These are phyloP conservation scores for Xiphias gladius DNA, from an alignment of 2,113 vertebrate species.

Conservation along the genomic window DNA sequence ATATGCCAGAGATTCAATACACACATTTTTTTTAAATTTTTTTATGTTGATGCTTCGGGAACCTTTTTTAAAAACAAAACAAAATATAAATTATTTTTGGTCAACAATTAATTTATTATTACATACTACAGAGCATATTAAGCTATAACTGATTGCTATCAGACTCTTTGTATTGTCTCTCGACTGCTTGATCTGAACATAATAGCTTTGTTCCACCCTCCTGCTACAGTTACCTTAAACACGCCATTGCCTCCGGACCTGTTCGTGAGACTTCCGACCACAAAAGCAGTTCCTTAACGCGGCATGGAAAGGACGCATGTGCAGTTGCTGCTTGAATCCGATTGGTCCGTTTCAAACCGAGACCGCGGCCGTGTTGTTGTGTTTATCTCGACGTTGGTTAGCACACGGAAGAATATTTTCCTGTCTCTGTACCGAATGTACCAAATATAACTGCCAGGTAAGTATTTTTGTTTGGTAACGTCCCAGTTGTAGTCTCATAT, in stretches of 20 bases:
- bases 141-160: too few relatives aligned
- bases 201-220: background rate
- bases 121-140: too few relatives aligned
- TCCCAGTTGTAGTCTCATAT: rapidly evolving
- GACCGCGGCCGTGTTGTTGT: slow-evolving; percentile 54
- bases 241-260: background rate
- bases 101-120: too few relatives aligned
- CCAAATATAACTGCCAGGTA: background rate
- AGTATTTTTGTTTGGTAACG: background rate
- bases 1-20: too few relatives aligned
- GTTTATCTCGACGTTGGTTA: background rate
- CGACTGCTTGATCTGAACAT: too few relatives aligned
- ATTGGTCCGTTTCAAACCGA: slow-evolving; percentile 71
- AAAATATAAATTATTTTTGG: too few relatives aligned
- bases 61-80: too few relatives aligned
- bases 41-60: too few relatives aligned
- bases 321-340: background rate
- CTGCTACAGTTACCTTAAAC: background rate
- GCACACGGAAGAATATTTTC: rapidly evolving
- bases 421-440: background rate
- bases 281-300: rapidly evolving
- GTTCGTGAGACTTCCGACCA: background rate
- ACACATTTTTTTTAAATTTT: too few relatives aligned
- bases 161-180: too few relatives aligned
- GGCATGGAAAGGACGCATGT: background rate